Conservation (phyloP, 64 coral and sea anemone species). For the Montipora efflorescens region DNA sequence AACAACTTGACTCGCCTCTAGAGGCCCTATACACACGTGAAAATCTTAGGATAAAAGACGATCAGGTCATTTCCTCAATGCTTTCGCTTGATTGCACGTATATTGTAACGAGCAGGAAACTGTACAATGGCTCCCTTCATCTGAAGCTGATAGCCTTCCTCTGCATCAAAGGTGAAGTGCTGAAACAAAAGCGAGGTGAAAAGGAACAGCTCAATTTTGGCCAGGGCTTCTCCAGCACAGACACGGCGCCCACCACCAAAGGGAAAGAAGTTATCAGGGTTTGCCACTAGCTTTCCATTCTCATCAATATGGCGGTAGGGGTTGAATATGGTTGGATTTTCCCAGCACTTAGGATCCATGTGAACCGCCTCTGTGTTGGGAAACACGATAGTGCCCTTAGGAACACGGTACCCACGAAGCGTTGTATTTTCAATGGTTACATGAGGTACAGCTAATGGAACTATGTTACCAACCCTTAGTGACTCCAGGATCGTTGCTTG, state of each 20-base stretch:
- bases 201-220: too few relatives aligned
- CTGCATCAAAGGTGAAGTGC: constrained; percentile 5
- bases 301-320: too few relatives aligned
- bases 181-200: constrained; percentile 8
- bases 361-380: constrained; percentile 32
- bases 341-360: constrained; percentile 35
- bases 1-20: too few relatives aligned
- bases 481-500: constrained; percentile 49
- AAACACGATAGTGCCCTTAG: constrained; percentile 4
- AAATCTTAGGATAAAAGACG: too few relatives aligned
- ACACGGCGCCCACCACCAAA: too few relatives aligned
- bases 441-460: too few relatives aligned
- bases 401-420: too few relatives aligned
- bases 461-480: neutral
- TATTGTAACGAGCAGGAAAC: constrained; percentile 15
- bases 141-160: neutral
- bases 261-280: neutral
- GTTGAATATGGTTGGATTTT: neutral
- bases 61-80: too few relatives aligned
- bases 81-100: constrained; percentile 22
- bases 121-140: neutral
- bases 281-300: constrained; percentile 19
- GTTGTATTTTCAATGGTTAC: too few relatives aligned
- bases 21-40: too few relatives aligned
- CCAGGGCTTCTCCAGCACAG: too few relatives aligned